Conservation (phyloP, 2,888 invertebrate species). For the Spodoptera exigua region DNA sequence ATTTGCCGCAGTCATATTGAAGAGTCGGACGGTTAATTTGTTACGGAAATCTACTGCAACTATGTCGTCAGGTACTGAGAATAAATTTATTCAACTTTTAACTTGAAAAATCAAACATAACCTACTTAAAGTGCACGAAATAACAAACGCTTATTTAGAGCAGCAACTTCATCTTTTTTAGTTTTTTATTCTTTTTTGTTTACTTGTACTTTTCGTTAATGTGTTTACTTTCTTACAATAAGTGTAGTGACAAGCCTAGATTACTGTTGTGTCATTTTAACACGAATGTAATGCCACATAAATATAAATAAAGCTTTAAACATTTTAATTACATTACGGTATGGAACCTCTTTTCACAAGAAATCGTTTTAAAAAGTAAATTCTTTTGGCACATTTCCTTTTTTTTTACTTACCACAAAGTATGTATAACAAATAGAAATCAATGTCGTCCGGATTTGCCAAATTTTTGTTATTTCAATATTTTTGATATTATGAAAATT, state of each 20-base stretch:
- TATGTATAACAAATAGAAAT: slow-evolving; percentile 13
- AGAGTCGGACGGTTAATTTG: slow-evolving; percentile 60
- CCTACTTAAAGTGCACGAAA: slow-evolving; percentile 19
- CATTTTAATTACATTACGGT: not conserved
- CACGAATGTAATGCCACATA: slow-evolving; percentile 13
- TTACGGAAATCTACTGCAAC: slow-evolving; percentile 61
- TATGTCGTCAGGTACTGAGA: slow-evolving; percentile 70
- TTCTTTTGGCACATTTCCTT: not conserved
- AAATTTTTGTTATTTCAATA: slow-evolving; percentile 20
- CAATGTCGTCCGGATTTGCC: slow-evolving; percentile 35
- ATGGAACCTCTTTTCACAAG: not conserved
- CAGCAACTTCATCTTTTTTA: not conserved
- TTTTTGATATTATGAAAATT: slow-evolving; percentile 42
- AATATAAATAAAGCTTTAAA: not conserved
- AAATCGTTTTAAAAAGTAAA: not conserved
- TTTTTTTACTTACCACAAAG: not conserved
- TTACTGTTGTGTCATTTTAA: slow-evolving; percentile 37
- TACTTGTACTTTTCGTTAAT: not conserved
- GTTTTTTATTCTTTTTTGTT: not conserved
- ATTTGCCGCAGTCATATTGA: slow-evolving; percentile 61
- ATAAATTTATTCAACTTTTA: slow-evolving; percentile 9
- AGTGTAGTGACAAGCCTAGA: not conserved
- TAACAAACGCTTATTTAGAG: not conserved
- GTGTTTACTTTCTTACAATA: not conserved
- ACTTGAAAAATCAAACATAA: slow-evolving; percentile 30